Evolutionary conservation across 2,797 vertebrate species (phyloP).

Genomic region (Eurystomus glaucurus): DNA sequence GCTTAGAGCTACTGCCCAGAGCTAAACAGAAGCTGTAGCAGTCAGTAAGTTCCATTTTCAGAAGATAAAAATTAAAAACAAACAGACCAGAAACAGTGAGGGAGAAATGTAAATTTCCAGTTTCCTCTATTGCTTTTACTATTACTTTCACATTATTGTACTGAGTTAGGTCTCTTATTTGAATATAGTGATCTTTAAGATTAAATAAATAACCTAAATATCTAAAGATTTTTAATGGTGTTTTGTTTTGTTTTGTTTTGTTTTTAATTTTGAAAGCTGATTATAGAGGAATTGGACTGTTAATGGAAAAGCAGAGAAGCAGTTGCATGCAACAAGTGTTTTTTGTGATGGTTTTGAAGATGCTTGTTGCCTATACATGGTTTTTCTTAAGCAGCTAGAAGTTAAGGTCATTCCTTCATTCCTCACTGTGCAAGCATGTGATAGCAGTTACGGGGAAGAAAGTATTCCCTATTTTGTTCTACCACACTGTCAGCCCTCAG

Average conservation of each 20-base stretch:
- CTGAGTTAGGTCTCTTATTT: not conserved
- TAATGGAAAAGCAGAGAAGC: not conserved
- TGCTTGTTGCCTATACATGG: not conserved
- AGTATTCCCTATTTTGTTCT: not conserved
- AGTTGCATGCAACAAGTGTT: not conserved
- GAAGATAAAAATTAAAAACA: not conserved
- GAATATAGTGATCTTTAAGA: not conserved
- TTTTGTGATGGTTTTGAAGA: not conserved
- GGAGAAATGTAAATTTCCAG: not conserved
- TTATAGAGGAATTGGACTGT: not conserved
- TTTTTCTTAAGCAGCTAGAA: not conserved
- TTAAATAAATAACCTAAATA: not conserved
- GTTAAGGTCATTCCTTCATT: not conserved
- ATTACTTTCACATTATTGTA: not conserved
- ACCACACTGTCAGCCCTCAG: not conserved
- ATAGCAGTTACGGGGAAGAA: not conserved
- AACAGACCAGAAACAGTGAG: not conserved
- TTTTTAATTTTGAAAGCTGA: not conserved
- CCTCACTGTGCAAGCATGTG: not conserved
- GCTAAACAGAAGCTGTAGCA: not conserved
- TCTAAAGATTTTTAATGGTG: not conserved
- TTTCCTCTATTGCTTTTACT: not conserved
- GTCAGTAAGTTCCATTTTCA: not conserved
- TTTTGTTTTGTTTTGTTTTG: too few species aligned
- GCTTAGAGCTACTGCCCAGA: not conserved